A percentile compares a stretch with the other conserved stretches of the same genome.
These are phyloP conservation scores for Pelecanus crispus DNA, from an alignment of 2,113 vertebrate genomes.

Conservation along the genomic window DNA sequence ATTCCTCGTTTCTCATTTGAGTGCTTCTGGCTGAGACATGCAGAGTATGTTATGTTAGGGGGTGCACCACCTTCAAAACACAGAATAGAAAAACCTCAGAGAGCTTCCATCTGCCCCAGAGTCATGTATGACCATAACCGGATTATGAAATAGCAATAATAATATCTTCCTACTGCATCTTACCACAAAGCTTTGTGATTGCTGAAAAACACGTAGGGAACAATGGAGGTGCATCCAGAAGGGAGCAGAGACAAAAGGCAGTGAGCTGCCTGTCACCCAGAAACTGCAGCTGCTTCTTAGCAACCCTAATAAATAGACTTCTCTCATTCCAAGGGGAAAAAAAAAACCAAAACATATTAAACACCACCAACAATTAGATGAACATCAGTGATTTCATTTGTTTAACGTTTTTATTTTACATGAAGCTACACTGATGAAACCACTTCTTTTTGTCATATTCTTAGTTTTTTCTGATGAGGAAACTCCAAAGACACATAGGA, in stretches of 20 bases:
- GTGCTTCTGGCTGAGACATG: neutral
- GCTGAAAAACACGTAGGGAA: neutral
- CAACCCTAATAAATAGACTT: neutral
- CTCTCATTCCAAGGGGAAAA: neutral
- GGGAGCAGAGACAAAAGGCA: neutral
- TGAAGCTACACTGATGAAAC: neutral
- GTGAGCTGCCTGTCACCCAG: neutral
- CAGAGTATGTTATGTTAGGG: neutral
- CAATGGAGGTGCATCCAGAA: neutral
- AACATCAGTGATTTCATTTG: neutral
- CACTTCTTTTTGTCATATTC: neutral
- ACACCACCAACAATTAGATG: neutral
- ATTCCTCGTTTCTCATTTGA: neutral
- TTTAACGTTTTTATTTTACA: neutral
- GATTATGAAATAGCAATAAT: neutral
- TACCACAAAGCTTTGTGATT: neutral
- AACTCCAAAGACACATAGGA: neutral
- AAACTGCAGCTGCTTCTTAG: neutral
- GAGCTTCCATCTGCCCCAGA: neutral
- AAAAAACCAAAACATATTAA: neutral
- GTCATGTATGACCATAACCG: neutral
- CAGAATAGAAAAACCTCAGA: slow-evolving; percentile 3
- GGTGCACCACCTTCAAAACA: neutral
- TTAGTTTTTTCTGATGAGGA: neutral
- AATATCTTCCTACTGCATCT: neutral